These are phyloP conservation scores for Climacteris rufus DNA, from an alignment of 2,113 vertebrate genomes.

Conservation along the genomic window DNA sequence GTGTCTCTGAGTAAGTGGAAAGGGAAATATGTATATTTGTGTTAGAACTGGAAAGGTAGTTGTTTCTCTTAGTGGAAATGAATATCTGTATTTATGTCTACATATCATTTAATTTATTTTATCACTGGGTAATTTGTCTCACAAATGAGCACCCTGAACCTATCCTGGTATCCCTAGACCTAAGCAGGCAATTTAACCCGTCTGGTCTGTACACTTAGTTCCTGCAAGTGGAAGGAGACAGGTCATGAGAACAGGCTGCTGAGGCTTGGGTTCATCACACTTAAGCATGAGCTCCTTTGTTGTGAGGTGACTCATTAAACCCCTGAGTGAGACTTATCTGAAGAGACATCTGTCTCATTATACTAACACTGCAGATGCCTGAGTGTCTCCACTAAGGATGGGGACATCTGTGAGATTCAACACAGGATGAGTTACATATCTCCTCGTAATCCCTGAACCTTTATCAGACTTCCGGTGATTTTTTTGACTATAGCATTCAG, in stretches of 20 bases:
- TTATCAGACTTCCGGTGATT: neutral
- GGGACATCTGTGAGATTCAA: neutral
- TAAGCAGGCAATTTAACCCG: neutral
- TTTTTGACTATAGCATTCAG: neutral
- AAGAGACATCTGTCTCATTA: neutral
- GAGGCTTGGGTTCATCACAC: neutral
- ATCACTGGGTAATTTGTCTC: neutral
- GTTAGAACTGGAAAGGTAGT: neutral
- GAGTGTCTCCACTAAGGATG: neutral
- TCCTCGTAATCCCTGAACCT: neutral
- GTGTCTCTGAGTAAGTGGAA: neutral
- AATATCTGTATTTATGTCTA: conserved; percentile 29
- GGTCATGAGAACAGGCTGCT: neutral
- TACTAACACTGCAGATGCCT: neutral
- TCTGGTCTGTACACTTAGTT: neutral
- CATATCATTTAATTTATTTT: conserved; percentile 39
- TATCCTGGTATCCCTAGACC: neutral
- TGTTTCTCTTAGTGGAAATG: conserved; percentile 4
- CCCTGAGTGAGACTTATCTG: neutral
- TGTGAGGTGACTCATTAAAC: neutral
- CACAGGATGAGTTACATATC: too few species aligned
- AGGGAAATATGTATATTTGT: neutral
- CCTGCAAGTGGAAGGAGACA: neutral
- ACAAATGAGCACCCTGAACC: neutral
- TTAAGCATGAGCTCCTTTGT: neutral